Evolutionary conservation across 2,797 vertebrate species (phyloP).

Genomic region (Mareca strepera): DNA sequence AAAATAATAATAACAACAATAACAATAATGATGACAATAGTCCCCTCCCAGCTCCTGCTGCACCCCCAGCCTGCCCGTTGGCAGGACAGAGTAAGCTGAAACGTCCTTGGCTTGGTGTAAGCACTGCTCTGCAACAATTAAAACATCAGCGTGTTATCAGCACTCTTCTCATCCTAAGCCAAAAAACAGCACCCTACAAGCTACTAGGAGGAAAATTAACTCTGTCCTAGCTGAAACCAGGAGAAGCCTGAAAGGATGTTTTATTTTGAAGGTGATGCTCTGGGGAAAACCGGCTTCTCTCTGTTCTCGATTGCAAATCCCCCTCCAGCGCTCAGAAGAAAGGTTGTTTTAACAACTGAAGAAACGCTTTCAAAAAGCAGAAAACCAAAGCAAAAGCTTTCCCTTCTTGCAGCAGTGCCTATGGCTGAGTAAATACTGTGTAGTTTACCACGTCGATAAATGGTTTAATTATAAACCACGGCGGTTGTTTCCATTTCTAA

Average conservation of each 20-base stretch:
- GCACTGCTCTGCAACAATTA: no score
- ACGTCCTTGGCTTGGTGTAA: no score
- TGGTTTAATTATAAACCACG: not conserved
- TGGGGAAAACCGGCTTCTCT: not conserved
- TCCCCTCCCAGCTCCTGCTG: no score
- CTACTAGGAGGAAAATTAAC: no score
- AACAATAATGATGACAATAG: no score
- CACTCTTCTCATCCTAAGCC: no score
- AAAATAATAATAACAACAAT: no score
- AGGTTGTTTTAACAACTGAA: not conserved
- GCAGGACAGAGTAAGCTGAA: no score
- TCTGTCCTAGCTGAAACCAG: no score
- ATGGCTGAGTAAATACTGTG: not conserved
- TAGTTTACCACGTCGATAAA: not conserved
- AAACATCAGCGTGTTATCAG: no score
- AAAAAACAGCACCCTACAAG: no score
- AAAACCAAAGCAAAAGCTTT: constrained; percentile 2
- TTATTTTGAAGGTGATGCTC: not conserved
- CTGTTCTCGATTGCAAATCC: not conserved
- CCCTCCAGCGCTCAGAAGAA: not conserved
- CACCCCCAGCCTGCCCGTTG: no score
- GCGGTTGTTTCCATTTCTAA: not conserved
- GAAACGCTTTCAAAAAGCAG: not conserved
- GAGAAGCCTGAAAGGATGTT: not conserved
- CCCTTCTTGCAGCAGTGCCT: not conserved